Evolutionary conservation across 2,797 vertebrate species (phyloP).

Genomic region (Hypotaenidia okinawae): DNA sequence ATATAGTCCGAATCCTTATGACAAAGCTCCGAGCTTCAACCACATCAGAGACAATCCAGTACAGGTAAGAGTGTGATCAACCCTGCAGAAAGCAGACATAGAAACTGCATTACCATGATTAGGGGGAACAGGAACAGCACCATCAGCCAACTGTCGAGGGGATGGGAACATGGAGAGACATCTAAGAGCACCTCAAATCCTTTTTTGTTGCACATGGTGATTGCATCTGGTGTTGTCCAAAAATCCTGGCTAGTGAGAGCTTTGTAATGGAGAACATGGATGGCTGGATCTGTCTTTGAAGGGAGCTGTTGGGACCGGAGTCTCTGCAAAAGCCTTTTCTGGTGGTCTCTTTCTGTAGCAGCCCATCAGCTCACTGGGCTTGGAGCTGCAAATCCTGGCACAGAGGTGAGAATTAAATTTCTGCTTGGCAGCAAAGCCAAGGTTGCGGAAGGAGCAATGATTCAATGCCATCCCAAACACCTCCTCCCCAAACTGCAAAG

Average conservation of each 20-base stretch:
- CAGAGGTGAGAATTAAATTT: slow-evolving; percentile 6
- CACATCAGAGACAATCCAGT: slow-evolving; percentile 94
- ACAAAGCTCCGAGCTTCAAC: slow-evolving; percentile 95
- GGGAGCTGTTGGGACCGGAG: background rate
- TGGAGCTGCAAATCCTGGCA: background rate
- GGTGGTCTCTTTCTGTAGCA: background rate
- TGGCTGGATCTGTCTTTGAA: background rate
- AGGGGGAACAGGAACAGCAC: background rate
- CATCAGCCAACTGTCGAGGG: background rate
- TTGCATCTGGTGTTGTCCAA: background rate
- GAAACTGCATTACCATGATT: background rate
- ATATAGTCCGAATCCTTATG: slow-evolving; percentile 95
- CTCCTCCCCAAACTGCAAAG: background rate
- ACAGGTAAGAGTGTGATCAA: slow-evolving; percentile 78
- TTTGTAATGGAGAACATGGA: background rate
- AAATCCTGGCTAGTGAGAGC: background rate
- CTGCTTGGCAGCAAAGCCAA: background rate
- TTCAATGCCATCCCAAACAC: background rate
- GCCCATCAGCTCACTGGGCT: background rate
- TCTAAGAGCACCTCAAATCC: background rate
- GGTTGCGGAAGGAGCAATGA: background rate
- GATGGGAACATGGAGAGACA: background rate
- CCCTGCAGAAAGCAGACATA: background rate
- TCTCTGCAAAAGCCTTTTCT: background rate
- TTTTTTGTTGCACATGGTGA: accelerated